phyloP scores from a whole-genome alignment of 2,888 invertebrate genomes.

The Leptinotarsa tumamoca region DNA sequence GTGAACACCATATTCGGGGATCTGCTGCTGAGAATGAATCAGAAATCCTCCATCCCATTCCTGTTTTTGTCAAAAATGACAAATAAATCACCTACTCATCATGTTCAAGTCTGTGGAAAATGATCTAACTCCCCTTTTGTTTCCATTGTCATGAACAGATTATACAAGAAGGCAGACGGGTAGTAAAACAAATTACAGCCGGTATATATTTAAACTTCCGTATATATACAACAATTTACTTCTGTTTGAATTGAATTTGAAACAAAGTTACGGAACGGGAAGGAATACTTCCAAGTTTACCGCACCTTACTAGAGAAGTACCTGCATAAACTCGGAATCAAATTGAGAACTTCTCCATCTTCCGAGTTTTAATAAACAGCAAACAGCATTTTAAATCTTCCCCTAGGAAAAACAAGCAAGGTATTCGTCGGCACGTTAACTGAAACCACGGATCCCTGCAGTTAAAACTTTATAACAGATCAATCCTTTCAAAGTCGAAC shows the following conservation, averaged over 20 bases:
- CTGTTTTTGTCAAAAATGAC: too few species aligned
- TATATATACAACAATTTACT: too few species aligned
- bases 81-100: too few species aligned
- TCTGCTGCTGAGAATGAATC: too few species aligned
- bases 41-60: too few species aligned
- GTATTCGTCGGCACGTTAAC: conserved; percentile 29
- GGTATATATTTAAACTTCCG: too few species aligned
- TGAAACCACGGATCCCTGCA: conserved; percentile 37
- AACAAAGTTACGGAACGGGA: background rate
- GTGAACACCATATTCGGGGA: too few species aligned
- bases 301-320: background rate
- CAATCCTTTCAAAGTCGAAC: conserved; percentile 55
- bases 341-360: conserved; percentile 16
- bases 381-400: conserved; percentile 6
- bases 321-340: background rate
- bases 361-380: conserved; percentile 19
- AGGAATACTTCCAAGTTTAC: conserved; percentile 3
- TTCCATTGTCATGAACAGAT: too few species aligned
- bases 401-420: conserved; percentile 9
- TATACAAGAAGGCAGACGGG: too few species aligned
- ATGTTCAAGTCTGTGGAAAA: too few species aligned
- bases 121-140: too few species aligned
- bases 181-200: too few species aligned
- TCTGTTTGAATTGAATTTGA: background rate
- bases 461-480: conserved; percentile 58